Conservation (phyloP, 2,888 invertebrate species). For the Silvanus unidentatus region DNA sequence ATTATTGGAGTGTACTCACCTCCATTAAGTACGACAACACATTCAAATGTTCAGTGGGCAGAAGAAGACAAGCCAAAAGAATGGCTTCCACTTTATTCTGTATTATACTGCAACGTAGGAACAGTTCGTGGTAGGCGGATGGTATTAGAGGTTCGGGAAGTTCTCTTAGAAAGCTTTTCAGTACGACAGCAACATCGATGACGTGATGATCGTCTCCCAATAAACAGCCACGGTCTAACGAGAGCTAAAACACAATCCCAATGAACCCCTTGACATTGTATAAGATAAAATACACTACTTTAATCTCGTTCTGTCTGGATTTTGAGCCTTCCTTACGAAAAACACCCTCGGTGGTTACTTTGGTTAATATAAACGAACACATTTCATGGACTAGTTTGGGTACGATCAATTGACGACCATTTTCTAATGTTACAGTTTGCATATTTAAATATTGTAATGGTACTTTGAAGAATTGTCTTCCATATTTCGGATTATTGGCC, state of each 20-base stretch:
- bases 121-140: conserved; percentile 64
- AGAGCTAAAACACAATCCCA: conserved; percentile 48
- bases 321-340: conserved; percentile 87
- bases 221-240: conserved; percentile 65
- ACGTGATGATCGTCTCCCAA: conserved; percentile 69
- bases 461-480: conserved; percentile 51
- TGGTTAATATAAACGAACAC: conserved; percentile 61
- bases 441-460: conserved; percentile 50
- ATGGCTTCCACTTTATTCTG: conserved; percentile 58
- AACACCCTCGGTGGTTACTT: conserved; percentile 73
- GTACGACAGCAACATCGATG: conserved; percentile 77
- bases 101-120: conserved; percentile 61
- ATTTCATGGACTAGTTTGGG: conserved; percentile 69
- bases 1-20: too few species aligned
- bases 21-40: conserved; percentile 78
- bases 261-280: background rate
- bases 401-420: conserved; percentile 64
- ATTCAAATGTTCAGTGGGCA: conserved; percentile 72
- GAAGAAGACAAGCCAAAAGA: conserved; percentile 60
- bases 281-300: conserved; percentile 46
- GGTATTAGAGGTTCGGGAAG: conserved; percentile 82
- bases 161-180: conserved; percentile 80
- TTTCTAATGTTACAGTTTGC: conserved; percentile 56
- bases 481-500: conserved; percentile 22
- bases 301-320: conserved; percentile 74